Evolutionary conservation across 2,888 invertebrate genomes (phyloP), one percentile per base, ranked within the genome.

Genomic region (Oxystoma pomonae): DNA sequence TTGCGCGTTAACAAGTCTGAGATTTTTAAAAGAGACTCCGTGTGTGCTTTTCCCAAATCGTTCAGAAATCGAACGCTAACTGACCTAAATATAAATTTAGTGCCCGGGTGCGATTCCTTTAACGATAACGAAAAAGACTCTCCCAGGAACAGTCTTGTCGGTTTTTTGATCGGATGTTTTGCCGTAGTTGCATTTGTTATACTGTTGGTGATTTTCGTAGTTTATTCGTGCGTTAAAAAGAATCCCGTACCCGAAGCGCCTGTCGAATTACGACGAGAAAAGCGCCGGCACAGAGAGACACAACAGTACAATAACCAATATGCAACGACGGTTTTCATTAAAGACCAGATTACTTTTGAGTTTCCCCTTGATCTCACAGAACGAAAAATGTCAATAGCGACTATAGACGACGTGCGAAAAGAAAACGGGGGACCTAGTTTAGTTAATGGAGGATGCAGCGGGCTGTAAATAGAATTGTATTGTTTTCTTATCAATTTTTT

Each of bases 141-240:
- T n/a, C 70, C 72, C 52, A 78, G 81, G 67, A 81, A 81, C 70
- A 80, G 72, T 61, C 76, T 80, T 78, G 21, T 80, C 20, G 75
- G 84, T 79, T 74, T 85, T 75, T 53, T 81, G 82, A 82, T 74
- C 82, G 87, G 78, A 81, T 84, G 73, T 51, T 65, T 72, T 74
- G 71, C 72, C 65, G 74, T 79, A 63, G 69, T 85, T 50, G 82
- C 86, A 1, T 83, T 84, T 62, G 75, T 83, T 17, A 74, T 84
- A 50, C 76, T 84, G 55, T 80, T 82, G 21, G 76, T 80, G 63
- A 75, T 77, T 19, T 80, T 82, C 60, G 81, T 78, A 1, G 80
- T 90, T 59, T 85, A 86, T 71, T 90, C 89, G 72, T 87, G 89
- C 70, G 84, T 88, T 55, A 86, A 87, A 63, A 85, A 88, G 68